Base-by-base conservation (phyloP, 2,113 vertebrate genomes). In the Hystrix brachyura region DNA sequence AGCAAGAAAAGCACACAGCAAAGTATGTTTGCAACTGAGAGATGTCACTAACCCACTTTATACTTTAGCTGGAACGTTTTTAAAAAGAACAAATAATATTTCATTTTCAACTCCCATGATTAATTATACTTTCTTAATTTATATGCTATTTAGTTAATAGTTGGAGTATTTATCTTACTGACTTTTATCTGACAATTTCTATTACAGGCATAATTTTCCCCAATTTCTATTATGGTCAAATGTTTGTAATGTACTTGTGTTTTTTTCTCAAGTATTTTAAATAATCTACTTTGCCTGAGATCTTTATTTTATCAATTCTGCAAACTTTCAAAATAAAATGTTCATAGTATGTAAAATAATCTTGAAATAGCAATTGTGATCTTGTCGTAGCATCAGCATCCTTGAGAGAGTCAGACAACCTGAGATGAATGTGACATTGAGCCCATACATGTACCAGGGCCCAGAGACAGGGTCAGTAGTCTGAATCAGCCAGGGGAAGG, bases 261-360 rank as follows among this genome's bases (percentile, higher is more conserved):
- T 78, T 79, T 81, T 81, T 3, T 78, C 67, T 81, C 62, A 95
- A 86, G 55, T 59, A 43, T 8, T 76, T 71, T 93, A 85, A 88
- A 91, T 89, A 85, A 80, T 81, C 94, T 64, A 71, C 34, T 78
- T 81, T 83, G 21, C 82, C 79, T 79, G 79, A 89, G n/a, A 23
- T 94, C 86, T 94, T 88, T 46, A 71, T 93, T 86, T 93, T 90
- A 96, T 32, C 95, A 86, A 94, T 91, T 84, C 48, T 86, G 48
- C 3, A 15, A 12, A 53, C 34, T 91, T 86, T 69, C 51, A 80
- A 85, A 94, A 69, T 80, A 92, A 94, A 96, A 90, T 86, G 59
- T 87, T 65, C n/a, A 53, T 71, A 59, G 71, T 38, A 27, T 92
- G 1, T 57, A 89, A 97, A 96, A 86, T 87, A 87, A 93, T 46